Percentiles rank a stretch among this genome's conserved stretches.
These are phyloP conservation scores for Motacilla tschutschensis DNA, from an alignment of 2,113 vertebrate species.

Conservation along the genomic window DNA sequence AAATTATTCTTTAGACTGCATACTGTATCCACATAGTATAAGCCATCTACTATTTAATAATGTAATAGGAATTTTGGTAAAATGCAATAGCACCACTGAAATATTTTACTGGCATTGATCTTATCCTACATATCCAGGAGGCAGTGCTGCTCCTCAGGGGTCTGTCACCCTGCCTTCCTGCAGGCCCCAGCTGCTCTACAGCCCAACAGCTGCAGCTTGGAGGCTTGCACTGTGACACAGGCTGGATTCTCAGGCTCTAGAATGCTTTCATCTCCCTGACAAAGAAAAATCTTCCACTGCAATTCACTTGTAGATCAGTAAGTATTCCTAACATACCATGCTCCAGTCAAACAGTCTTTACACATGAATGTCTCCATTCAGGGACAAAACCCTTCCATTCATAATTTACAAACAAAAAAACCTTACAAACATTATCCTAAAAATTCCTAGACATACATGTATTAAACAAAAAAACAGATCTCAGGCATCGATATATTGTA, in stretches of 20 bases:
- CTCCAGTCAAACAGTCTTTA: slow-evolving; percentile 12
- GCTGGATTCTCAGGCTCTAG: slow-evolving; percentile 9
- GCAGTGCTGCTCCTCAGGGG: not conserved
- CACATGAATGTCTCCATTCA: slow-evolving; percentile 61
- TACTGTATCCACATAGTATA: not conserved
- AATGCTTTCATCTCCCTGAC: slow-evolving; percentile 73
- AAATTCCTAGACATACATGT: not conserved
- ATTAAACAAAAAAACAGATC: not conserved
- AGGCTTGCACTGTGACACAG: not conserved
- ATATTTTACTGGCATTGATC: not conserved
- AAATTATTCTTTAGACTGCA: not conserved
- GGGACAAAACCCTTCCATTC: slow-evolving; percentile 35
- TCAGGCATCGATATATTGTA: not conserved
- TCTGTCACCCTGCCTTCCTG: not conserved
- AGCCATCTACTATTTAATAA: not conserved
- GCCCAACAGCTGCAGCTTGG: slow-evolving; percentile 1
- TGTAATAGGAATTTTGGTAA: not conserved
- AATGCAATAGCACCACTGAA: not conserved
- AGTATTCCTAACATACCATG: slow-evolving; percentile 62
- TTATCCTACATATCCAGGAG: not conserved
- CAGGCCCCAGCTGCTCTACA: not conserved
- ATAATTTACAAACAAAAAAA: slow-evolving; percentile 40
- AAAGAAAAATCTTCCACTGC: slow-evolving; percentile 69
- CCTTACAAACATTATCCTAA: not conserved
- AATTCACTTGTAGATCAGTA: slow-evolving; percentile 64